These are phyloP conservation scores for Lamproptera curius DNA, from an alignment of 2,888 invertebrate genomes.

Conservation along the genomic window DNA sequence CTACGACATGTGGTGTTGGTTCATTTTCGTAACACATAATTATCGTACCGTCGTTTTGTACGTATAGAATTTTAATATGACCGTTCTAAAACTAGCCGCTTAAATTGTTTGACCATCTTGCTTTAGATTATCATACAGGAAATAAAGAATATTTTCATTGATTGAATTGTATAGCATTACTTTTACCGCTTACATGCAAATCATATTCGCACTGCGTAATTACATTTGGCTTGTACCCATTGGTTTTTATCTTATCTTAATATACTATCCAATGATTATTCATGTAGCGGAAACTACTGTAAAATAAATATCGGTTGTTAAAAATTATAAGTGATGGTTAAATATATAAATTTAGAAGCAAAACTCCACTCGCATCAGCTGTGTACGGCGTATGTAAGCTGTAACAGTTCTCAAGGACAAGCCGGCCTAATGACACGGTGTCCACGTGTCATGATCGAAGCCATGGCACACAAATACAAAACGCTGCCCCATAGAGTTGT, in stretches of 20 bases:
- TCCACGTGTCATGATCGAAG: constrained; percentile 8
- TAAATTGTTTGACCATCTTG: not conserved
- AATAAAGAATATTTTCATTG: not conserved
- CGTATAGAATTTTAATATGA: not conserved
- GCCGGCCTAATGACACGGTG: constrained; percentile 15
- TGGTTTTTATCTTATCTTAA: too few species aligned
- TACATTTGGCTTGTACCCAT: too few species aligned
- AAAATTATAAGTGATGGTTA: too few species aligned
- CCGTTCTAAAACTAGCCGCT: not conserved
- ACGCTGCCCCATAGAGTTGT: constrained; percentile 1
- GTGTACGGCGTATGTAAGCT: constrained; percentile 7
- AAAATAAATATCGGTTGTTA: too few species aligned
- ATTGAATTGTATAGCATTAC: too few species aligned
- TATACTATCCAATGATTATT: too few species aligned
- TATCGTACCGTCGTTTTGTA: not conserved
- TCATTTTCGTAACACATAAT: not conserved
- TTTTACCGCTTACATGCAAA: too few species aligned
- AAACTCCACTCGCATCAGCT: not conserved
- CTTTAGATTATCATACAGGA: not conserved
- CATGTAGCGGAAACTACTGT: too few species aligned
- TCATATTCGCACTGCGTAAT: too few species aligned
- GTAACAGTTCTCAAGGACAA: constrained; percentile 15
- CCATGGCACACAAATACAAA: constrained; percentile 7
- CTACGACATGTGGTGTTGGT: constrained; percentile 1
- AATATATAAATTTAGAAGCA: too few species aligned